Evolutionary conservation across 2,113 vertebrate species (phyloP).

Genomic region (Theristicus caerulescens): DNA sequence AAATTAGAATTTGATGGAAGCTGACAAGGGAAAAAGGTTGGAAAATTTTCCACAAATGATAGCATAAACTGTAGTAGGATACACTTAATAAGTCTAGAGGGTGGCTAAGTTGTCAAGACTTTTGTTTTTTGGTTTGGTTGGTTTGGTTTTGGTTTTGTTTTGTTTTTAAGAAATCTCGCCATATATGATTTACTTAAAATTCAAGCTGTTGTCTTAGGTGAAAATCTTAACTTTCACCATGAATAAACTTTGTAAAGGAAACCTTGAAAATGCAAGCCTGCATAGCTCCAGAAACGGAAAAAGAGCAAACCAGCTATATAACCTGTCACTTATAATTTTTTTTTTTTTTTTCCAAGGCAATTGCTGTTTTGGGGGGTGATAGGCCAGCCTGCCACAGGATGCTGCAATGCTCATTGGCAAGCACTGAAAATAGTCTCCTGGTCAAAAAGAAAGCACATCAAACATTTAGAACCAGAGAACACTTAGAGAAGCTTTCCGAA

Average conservation of each 20-base stretch:
- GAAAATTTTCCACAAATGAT: not conserved
- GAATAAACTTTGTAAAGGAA: not conserved
- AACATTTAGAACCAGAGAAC: not conserved
- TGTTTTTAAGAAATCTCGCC: not conserved
- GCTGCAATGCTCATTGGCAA: not conserved
- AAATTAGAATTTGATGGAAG: not conserved
- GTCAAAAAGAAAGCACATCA: not conserved
- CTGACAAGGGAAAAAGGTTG: not conserved
- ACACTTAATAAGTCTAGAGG: not conserved
- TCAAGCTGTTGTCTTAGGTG: not conserved
- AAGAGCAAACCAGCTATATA: not conserved
- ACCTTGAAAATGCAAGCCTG: not conserved
- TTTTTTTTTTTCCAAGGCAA: not conserved
- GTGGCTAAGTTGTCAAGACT: not conserved
- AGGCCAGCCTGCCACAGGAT: not conserved
- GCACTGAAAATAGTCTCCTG: not conserved
- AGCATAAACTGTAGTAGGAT: not conserved
- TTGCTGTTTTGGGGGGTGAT: not conserved
- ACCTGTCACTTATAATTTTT: not conserved
- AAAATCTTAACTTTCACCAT: not conserved
- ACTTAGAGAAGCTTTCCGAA: not conserved
- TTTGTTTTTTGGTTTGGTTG: not conserved
- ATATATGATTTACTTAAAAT: not conserved
- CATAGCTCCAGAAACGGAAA: not conserved
- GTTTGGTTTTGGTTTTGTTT: not conserved